Percentiles rank a stretch among this genome's conserved stretches.
phyloP scores from a whole-genome alignment of 2,113 vertebrate genomes.

The Willisornis vidua region DNA sequence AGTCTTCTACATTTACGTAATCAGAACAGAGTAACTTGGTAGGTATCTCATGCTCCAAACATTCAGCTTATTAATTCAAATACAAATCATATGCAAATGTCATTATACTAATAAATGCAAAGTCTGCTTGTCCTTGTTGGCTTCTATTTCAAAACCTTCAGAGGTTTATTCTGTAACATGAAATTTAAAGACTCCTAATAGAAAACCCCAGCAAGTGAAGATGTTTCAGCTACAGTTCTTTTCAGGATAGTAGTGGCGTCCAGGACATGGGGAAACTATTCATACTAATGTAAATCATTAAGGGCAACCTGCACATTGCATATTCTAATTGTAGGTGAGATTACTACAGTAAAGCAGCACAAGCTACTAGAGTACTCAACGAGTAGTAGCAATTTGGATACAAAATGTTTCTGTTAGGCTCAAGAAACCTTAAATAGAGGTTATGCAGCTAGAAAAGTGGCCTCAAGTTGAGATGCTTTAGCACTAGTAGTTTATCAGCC shows the following conservation, averaged over 20 bases:
- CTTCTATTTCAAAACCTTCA: constrained; percentile 4
- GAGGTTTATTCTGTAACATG: neutral
- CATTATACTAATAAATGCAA: constrained; percentile 31
- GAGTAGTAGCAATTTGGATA: neutral
- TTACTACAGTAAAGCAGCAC: neutral
- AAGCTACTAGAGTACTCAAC: neutral
- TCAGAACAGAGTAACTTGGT: neutral
- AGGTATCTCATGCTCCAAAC: neutral
- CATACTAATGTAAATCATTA: neutral
- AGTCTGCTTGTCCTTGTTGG: constrained; percentile 4
- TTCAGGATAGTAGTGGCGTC: neutral
- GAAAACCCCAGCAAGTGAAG: neutral
- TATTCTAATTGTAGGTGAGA: neutral
- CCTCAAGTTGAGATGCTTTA: neutral
- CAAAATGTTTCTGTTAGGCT: neutral
- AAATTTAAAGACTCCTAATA: neutral
- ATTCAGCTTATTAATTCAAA: constrained; percentile 19
- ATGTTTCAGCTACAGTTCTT: neutral
- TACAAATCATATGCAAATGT: constrained; percentile 30
- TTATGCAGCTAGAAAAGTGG: neutral
- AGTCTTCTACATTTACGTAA: neutral
- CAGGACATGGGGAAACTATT: neutral
- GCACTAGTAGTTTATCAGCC: neutral
- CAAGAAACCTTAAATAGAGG: neutral
- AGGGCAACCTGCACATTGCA: neutral